phyloP scores from a whole-genome alignment of 2,113 vertebrate species.

The Thamnaconus septentrionalis region DNA sequence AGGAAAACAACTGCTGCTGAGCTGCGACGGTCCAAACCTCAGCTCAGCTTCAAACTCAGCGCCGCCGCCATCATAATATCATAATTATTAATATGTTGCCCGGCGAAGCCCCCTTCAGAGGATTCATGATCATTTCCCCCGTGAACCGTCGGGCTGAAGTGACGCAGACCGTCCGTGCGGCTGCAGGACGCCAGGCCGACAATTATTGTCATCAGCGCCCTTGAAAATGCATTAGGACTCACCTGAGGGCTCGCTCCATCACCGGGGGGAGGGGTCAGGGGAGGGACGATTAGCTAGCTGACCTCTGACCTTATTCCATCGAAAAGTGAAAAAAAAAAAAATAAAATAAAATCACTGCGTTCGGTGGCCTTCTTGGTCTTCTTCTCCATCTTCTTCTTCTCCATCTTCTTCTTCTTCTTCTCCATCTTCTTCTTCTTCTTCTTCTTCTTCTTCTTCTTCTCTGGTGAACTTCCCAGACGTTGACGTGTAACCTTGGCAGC shows the following conservation, averaged over 20 bases:
- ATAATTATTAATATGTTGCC: conserved; percentile 54
- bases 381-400: too few relatives aligned
- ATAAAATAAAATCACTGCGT: conserved; percentile 13
- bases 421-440: too few relatives aligned
- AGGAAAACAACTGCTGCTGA: not conserved
- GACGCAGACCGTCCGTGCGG: conserved; percentile 65
- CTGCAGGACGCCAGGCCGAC: conserved; percentile 65
- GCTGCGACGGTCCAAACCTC: conserved; percentile 21
- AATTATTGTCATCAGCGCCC: conserved; percentile 73
- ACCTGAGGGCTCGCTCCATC: conserved; percentile 75
- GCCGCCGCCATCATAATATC: conserved; percentile 47
- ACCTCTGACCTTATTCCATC: conserved; percentile 60
- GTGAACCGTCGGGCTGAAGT: conserved; percentile 61
- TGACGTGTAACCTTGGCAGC: too few relatives aligned
- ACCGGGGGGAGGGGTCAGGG: conserved; percentile 52
- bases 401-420: too few relatives aligned
- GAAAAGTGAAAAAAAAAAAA: conserved; percentile 39
- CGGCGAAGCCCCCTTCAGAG: conserved; percentile 33
- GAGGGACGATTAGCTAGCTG: conserved; percentile 60
- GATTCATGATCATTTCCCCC: conserved; percentile 63
- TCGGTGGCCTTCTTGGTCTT: conserved; percentile 35
- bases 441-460: too few relatives aligned
- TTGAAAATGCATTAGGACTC: conserved; percentile 77
- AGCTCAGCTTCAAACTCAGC: conserved; percentile 22
- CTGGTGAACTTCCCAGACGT: too few relatives aligned